Conservation (phyloP, 2,797 vertebrate genomes). For the Sparus aurata region DNA sequence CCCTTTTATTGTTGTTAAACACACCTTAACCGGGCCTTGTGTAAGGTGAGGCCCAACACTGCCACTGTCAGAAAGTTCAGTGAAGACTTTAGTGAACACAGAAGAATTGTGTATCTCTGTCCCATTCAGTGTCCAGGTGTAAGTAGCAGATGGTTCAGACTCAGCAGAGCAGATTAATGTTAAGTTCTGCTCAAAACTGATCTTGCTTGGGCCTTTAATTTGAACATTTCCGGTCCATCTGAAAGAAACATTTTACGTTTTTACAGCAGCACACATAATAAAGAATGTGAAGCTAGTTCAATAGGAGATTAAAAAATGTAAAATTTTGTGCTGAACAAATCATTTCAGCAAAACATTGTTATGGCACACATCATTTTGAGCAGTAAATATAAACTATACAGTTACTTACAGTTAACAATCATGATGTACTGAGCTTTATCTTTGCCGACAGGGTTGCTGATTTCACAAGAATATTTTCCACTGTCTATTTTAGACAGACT, state of each 20-base stretch:
- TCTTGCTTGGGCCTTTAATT: conserved; percentile 37
- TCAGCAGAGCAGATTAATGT: conserved; percentile 57
- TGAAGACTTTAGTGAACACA: conserved; percentile 5
- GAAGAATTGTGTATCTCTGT: neutral
- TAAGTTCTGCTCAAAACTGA: conserved; percentile 1
- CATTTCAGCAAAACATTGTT: no score
- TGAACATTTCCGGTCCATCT: conserved; percentile 76
- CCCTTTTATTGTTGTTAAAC: no score
- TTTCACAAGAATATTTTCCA: conserved; percentile 66
- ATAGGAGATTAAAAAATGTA: no score
- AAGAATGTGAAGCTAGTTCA: no score
- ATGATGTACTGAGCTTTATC: neutral
- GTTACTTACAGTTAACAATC: conserved; percentile 67
- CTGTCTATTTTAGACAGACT: conserved; percentile 58
- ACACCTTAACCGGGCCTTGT: no score
- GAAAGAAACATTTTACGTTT: conserved; percentile 18
- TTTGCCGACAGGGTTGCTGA: conserved; percentile 59
- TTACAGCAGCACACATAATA: neutral
- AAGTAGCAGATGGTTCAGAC: conserved; percentile 53
- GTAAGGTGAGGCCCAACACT: no score
- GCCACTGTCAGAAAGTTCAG: conserved; percentile 29
- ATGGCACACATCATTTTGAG: no score
- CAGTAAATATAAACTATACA: no score
- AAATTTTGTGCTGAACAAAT: no score
- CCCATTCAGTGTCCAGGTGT: conserved; percentile 63